phyloP scores from a whole-genome alignment of 2,113 vertebrate genomes.

The Varanus salvator region DNA sequence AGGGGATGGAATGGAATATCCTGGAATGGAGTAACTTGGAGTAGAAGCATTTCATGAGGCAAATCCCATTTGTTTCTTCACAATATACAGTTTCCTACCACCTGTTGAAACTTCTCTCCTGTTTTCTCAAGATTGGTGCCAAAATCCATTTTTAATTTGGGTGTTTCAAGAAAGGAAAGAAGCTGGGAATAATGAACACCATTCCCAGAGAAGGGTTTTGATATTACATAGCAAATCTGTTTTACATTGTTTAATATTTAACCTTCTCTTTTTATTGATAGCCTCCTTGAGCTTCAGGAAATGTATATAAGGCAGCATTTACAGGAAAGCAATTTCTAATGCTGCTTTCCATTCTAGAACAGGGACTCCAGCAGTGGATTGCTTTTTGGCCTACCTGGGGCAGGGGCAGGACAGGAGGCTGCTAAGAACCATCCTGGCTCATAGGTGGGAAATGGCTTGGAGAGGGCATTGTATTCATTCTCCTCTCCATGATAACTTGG shows the following conservation, averaged over 20 bases:
- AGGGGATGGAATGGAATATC: not conserved
- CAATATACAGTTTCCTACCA: not conserved
- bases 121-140: not conserved
- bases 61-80: not conserved
- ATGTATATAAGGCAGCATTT: not conserved
- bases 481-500: slow-evolving; percentile 18
- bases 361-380: not conserved
- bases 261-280: not conserved
- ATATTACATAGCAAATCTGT: not conserved
- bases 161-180: not conserved
- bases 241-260: not conserved
- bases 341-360: not conserved
- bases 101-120: not conserved
- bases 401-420: not conserved
- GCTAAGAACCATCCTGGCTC: not conserved
- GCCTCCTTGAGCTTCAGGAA: not conserved
- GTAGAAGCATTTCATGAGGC: not conserved
- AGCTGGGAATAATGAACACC: not conserved
- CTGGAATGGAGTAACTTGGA: not conserved
- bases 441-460: not conserved
- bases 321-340: not conserved
- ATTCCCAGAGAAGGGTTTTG: not conserved
- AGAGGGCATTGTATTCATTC: not conserved
- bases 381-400: not conserved
- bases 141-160: not conserved